A percentile compares a stretch with the other conserved stretches of the same genome.
phyloP scores from a whole-genome alignment of 1,140 invertebrate species.

The Nephila pilipes region DNA sequence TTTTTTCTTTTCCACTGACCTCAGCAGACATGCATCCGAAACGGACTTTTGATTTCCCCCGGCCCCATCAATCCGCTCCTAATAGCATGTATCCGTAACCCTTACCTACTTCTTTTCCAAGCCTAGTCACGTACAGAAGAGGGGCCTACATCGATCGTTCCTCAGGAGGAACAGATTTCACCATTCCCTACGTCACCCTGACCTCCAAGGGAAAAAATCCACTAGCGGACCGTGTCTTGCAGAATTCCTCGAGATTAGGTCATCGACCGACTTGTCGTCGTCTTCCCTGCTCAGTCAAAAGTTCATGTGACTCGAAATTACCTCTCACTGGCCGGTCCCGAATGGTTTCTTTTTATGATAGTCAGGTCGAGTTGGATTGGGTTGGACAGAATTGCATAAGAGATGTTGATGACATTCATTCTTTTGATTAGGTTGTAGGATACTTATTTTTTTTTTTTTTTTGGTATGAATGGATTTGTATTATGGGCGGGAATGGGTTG shows the following conservation, averaged over 20 bases:
- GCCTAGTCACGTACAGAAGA: background rate
- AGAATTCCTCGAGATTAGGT: slow-evolving; percentile 24
- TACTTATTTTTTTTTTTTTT: too few relatives aligned
- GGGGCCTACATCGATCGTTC: background rate
- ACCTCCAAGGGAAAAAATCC: background rate
- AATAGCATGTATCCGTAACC: background rate
- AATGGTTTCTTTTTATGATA: background rate
- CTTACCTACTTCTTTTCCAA: background rate
- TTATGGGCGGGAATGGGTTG: too few relatives aligned
- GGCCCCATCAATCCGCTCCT: background rate
- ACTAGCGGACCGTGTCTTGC: slow-evolving; percentile 1
- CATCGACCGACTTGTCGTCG: slow-evolving; percentile 17
- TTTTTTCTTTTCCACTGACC: background rate
- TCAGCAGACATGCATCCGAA: background rate
- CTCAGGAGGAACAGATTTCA: background rate
- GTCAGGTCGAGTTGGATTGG: background rate
- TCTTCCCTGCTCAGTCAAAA: slow-evolving; percentile 4
- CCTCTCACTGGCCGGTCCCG: too few relatives aligned
- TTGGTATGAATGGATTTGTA: too few relatives aligned
- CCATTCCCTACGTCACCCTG: slow-evolving; percentile 26
- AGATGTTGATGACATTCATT: background rate
- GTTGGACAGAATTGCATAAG: background rate
- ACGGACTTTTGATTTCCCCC: slow-evolving; percentile 10
- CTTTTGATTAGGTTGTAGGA: background rate
- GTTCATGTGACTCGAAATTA: background rate